A percentile compares a stretch with the other conserved stretches of the same genome.
phyloP scores from a whole-genome alignment of 92 coral and sea anemone genomes.

The Porites rus region DNA sequence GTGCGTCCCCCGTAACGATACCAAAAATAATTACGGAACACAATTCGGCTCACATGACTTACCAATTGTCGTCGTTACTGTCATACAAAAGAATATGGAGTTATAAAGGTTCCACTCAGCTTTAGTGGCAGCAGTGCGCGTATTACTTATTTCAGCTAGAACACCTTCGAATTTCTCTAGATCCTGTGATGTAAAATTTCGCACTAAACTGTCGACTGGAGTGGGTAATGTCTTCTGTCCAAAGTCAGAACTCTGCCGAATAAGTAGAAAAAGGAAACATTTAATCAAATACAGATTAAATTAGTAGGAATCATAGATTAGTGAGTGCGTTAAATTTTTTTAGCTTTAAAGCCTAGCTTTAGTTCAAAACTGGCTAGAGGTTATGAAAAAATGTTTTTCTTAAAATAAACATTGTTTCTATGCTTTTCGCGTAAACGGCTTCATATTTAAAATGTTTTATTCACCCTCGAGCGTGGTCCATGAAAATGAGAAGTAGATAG shows the following conservation, averaged over 20 bases:
- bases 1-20: no score
- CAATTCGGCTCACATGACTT: conserved; percentile 1
- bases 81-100: conserved; percentile 88
- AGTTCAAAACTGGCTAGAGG: no score
- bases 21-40: no score
- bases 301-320: no score
- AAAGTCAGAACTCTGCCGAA: conserved; percentile 63
- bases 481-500: no score
- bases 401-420: no score
- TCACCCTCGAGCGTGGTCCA: no score
- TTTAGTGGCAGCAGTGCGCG: conserved; percentile 66
- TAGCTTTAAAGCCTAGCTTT: no score
- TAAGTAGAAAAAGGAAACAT: neutral
- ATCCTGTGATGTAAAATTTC: conserved; percentile 73
- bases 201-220: conserved; percentile 49
- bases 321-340: no score
- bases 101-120: conserved; percentile 81
- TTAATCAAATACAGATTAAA: neutral
- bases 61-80: conserved; percentile 92
- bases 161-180: conserved; percentile 65
- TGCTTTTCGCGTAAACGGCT: no score
- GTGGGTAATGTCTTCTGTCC: conserved; percentile 58
- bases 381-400: no score
- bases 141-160: conserved; percentile 57
- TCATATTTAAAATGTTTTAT: no score